These are phyloP conservation scores for Parnassius smintheus DNA, from an alignment of 2,888 invertebrate species.

Conservation along the genomic window DNA sequence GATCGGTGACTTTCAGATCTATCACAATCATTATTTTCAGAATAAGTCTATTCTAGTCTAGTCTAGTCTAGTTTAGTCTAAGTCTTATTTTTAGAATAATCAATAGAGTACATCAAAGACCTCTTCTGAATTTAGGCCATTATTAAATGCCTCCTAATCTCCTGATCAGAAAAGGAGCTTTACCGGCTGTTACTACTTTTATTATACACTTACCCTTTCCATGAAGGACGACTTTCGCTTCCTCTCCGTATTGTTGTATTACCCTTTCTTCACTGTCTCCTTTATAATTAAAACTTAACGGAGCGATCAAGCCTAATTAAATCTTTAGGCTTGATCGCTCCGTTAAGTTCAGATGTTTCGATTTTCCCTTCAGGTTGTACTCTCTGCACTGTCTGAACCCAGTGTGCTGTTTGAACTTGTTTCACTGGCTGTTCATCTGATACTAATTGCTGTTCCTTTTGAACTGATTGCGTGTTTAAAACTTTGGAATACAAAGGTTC, in stretches of 20 bases:
- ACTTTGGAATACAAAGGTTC: constrained; percentile 62
- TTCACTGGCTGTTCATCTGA: constrained; percentile 10
- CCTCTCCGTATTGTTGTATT: constrained; percentile 66
- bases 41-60: too few species aligned
- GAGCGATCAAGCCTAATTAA: too few species aligned
- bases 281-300: constrained; percentile 87
- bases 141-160: too few species aligned
- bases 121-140: too few species aligned
- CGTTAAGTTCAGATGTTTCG: constrained; percentile 43
- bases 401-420: constrained; percentile 13
- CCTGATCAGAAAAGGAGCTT: too few species aligned
- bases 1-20: too few species aligned
- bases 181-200: too few species aligned
- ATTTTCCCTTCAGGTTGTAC: constrained; percentile 34
- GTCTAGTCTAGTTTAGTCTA: too few species aligned
- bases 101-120: too few species aligned
- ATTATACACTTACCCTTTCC: constrained; percentile 61
- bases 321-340: constrained; percentile 54
- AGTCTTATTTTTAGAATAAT: too few species aligned
- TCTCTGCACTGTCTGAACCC: constrained; percentile 19
- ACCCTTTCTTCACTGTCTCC: constrained; percentile 83
- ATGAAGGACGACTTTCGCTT: constrained; percentile 81
- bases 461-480: constrained; percentile 7
- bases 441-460: constrained; percentile 5
- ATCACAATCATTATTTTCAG: too few species aligned